Evolutionary conservation across 2,888 invertebrate genomes (phyloP).

Genomic region (Eristalis intricaria): DNA sequence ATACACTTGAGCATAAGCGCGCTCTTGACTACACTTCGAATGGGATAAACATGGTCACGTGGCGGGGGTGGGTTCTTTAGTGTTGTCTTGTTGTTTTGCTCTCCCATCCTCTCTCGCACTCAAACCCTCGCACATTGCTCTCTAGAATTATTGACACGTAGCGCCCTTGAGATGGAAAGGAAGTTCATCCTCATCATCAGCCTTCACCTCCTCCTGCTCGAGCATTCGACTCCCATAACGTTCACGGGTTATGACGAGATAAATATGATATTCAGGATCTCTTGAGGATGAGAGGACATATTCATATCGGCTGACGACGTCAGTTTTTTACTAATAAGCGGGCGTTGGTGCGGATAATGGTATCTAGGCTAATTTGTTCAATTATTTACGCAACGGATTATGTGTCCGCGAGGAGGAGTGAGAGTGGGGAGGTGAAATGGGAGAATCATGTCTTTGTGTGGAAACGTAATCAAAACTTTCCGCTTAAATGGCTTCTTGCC

Average conservation of each 20-base stretch:
- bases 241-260: conserved; percentile 58
- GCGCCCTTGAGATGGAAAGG: conserved; percentile 23
- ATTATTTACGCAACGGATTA: conserved; percentile 77
- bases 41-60: conserved; percentile 81
- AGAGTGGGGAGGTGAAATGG: not conserved
- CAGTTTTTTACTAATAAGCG: conserved; percentile 72
- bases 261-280: conserved; percentile 63
- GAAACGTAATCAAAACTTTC: not conserved
- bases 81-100: conserved; percentile 19
- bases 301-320: conserved; percentile 54
- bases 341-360: conserved; percentile 76
- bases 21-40: conserved; percentile 76
- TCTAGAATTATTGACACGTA: conserved; percentile 66
- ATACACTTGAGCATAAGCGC: not conserved
- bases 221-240: not conserved
- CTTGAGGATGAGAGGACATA: conserved; percentile 27
- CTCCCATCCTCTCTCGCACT: not conserved
- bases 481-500: not conserved
- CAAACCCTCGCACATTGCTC: not conserved
- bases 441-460: not conserved
- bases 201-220: not conserved
- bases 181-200: conserved; percentile 32
- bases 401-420: conserved; percentile 38
- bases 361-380: conserved; percentile 74
- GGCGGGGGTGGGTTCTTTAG: conserved; percentile 69